phyloP scores from a whole-genome alignment of 1,140 invertebrate genomes.

The Laodelphax striatellus region DNA sequence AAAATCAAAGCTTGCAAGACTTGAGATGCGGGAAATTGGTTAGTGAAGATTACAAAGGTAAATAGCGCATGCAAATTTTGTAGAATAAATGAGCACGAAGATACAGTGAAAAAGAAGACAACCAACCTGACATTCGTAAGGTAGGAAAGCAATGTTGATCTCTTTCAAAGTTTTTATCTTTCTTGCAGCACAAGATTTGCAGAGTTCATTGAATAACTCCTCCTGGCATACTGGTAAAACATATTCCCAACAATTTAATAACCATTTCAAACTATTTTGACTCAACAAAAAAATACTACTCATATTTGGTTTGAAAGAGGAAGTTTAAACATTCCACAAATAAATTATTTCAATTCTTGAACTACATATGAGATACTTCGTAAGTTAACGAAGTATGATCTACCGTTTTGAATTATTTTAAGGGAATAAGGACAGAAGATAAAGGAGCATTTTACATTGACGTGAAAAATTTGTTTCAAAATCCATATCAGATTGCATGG shows the following conservation, averaged over 20 bases:
- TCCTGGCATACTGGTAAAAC: constrained; percentile 61
- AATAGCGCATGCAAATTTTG: too few species aligned
- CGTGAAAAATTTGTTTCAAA: constrained; percentile 32
- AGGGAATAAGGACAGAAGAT: constrained; percentile 8
- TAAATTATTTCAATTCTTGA: too few species aligned
- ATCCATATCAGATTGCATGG: too few species aligned
- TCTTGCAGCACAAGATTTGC: constrained; percentile 86
- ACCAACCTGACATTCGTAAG: constrained; percentile 93
- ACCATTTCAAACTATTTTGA: too few species aligned
- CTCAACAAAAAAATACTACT: too few species aligned
- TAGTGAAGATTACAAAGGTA: neutral
- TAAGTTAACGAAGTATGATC: too few species aligned
- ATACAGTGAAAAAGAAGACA: neutral
- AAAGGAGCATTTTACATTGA: constrained; percentile 24
- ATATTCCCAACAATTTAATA: neutral
- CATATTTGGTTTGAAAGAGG: too few species aligned
- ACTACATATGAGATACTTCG: too few species aligned
- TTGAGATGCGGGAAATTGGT: too few species aligned
- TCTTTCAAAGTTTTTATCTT: constrained; percentile 99
- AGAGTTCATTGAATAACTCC: constrained; percentile 90
- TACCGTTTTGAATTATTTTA: too few species aligned
- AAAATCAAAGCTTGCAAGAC: too few species aligned
- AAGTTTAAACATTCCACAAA: too few species aligned
- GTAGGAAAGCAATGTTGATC: constrained; percentile 99
- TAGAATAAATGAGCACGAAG: neutral